Evolutionary conservation across 2,113 vertebrate species (phyloP), one percentile per base, ranked within the genome.

Genomic region (Ochotona princeps): DNA sequence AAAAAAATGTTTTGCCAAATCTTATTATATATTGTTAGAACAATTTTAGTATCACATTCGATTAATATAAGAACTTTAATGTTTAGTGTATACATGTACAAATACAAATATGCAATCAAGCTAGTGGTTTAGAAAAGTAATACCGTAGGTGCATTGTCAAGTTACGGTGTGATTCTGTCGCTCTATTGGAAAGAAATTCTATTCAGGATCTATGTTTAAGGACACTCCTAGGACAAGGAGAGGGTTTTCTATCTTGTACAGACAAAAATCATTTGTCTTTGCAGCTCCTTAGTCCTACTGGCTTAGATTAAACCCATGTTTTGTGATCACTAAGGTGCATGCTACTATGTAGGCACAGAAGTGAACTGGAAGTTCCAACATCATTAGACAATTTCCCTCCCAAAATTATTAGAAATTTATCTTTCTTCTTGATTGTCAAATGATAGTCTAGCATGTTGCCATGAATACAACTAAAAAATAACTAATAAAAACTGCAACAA

Each of bases 331-430:
- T 88, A 63, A 69, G 8, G 72, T 49, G 73, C 13, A 51, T 65
- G 69, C 32, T 60, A 25, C 25, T 88, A 2, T 79, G 8, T 35
- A 30, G 75, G 32, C 83, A 74, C 13, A 49, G 2, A 49, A 2
- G 47, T 83, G 18, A 28, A 67, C 21, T 21, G 35, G 4, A 92
- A 90, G 26, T 12, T 49, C 13, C 26, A 66, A 61, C 35, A 75
- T 89, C 78, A 66, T 65, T 82, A 83, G 61, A 94, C 84, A 93
- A 57, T 1, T 57, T 57, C 54, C 13, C 54, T 57, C 54, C 17
- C n/a, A 70, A 61, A 35, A 75, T 89, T 84, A 66, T 60, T 82
- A 83, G 61, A 94, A 87, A 93, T 67, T 4, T 84, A 4, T 90
- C 0, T 15, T 70, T 92, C 75, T 3, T 87, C 18, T 73, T 18